Evolutionary conservation across 2,113 vertebrate species (phyloP).

Genomic region (Macroglossus sobrinus): DNA sequence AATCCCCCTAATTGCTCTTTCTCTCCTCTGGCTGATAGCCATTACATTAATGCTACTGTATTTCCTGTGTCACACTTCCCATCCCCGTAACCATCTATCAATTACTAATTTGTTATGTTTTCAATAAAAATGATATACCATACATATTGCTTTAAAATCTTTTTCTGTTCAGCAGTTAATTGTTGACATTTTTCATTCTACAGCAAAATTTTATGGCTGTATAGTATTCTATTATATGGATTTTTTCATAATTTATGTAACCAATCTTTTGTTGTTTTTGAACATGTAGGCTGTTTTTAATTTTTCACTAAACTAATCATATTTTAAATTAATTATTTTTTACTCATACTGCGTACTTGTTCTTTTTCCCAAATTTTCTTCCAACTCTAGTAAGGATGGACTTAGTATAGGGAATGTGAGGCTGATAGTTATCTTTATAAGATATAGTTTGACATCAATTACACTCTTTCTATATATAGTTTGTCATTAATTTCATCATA

Average conservation of each 20-base stretch:
- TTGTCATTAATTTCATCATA: conserved; percentile 41
- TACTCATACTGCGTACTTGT: not conserved
- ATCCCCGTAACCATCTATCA: no score
- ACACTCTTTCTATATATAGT: not conserved
- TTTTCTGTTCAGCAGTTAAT: not conserved
- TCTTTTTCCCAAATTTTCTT: not conserved
- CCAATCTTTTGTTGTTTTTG: not conserved
- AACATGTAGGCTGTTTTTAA: not conserved
- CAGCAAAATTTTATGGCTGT: not conserved
- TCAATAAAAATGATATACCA: conserved; percentile 27
- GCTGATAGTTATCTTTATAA: conserved; percentile 1
- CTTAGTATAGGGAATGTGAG: conserved; percentile 28
- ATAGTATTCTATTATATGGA: not conserved
- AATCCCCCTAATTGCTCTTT: no score
- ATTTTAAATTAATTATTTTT: conserved; percentile 26
- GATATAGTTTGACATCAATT: conserved; percentile 15
- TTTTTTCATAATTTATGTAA: not conserved
- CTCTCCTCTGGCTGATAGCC: no score
- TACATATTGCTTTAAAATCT: not conserved
- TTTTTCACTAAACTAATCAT: not conserved
- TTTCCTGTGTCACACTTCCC: no score
- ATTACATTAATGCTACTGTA: no score
- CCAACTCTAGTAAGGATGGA: conserved; percentile 13
- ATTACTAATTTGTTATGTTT: not conserved
- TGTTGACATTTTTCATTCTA: conserved; percentile 20